Percentiles rank a stretch among this genome's conserved stretches.
Conservation (phyloP, 2,888 invertebrate genomes). For the Cosmia pyralina region DNA sequence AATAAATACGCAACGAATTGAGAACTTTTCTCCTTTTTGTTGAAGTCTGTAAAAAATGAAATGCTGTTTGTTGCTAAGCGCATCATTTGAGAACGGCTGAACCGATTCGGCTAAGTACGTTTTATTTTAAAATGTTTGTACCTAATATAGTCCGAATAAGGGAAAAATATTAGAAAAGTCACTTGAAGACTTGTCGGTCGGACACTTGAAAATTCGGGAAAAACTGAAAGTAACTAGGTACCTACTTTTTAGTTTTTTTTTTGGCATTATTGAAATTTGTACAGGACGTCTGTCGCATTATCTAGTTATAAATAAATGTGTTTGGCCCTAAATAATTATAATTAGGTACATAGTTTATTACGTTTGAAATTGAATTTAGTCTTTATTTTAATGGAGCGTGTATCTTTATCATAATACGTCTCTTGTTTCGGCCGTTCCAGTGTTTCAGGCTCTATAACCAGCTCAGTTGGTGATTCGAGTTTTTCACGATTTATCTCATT, state of each 20-base stretch:
- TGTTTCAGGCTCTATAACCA: slow-evolving; percentile 29
- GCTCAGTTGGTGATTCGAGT: slow-evolving; percentile 19
- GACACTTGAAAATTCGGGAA: too few species aligned
- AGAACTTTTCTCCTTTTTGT: too few species aligned
- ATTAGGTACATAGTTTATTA: slow-evolving; percentile 44
- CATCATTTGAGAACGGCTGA: background rate
- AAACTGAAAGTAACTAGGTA: too few species aligned
- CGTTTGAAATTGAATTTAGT: slow-evolving; percentile 80
- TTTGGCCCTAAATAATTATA: background rate
- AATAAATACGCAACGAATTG: too few species aligned
- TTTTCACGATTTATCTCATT: slow-evolving; percentile 30
- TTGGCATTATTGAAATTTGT: too few species aligned
- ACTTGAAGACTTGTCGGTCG: too few species aligned
- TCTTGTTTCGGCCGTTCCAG: slow-evolving; percentile 43
- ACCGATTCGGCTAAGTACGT: background rate
- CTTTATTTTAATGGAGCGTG: slow-evolving; percentile 77
- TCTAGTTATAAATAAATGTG: too few species aligned
- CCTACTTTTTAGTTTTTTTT: too few species aligned
- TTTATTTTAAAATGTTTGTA: background rate
- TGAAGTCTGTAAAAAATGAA: too few species aligned
- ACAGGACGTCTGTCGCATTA: too few species aligned
- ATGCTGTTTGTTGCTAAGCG: background rate
- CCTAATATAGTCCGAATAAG: background rate
- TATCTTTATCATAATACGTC: slow-evolving; percentile 57
- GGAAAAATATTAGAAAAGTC: too few species aligned